Evolutionary conservation across 1,140 invertebrate species (phyloP).

Genomic region (Radopholus similis): DNA sequence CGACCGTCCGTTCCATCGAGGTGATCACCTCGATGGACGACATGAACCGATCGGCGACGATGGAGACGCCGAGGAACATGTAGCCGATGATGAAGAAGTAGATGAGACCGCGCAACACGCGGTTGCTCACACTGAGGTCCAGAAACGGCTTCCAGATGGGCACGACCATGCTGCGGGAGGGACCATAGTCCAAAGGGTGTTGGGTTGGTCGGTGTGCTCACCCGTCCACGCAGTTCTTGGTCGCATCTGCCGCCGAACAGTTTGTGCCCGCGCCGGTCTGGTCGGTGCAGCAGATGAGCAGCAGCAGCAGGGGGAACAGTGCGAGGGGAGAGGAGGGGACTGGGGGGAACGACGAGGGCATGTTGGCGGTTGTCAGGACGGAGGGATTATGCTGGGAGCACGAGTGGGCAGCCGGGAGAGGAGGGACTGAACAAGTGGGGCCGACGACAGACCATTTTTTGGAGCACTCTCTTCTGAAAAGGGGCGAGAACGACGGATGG

Average conservation of each 20-base stretch:
- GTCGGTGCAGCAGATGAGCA: neutral
- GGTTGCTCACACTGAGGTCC: slow-evolving; percentile 68
- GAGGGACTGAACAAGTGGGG: neutral
- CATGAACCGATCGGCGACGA: slow-evolving; percentile 97
- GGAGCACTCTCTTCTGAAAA: too few species aligned
- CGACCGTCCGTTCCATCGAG: slow-evolving; percentile 54
- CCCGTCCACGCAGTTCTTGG: slow-evolving; percentile 59
- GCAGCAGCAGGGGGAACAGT: neutral
- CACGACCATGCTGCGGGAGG: slow-evolving; percentile 10
- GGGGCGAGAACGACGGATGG: neutral
- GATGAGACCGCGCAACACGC: slow-evolving; percentile 74
- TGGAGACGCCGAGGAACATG: slow-evolving; percentile 95
- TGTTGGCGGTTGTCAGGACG: neutral
- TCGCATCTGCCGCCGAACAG: slow-evolving; percentile 58
- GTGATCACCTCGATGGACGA: slow-evolving; percentile 84
- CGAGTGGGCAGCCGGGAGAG: neutral
- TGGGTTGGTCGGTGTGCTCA: slow-evolving; percentile 11
- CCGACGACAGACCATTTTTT: too few species aligned
- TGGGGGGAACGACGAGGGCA: neutral
- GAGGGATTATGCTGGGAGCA: neutral
- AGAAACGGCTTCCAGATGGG: slow-evolving; percentile 68
- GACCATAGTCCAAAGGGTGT: neutral
- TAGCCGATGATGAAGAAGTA: slow-evolving; percentile 86
- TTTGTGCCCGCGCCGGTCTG: slow-evolving; percentile 47
- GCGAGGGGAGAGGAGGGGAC: neutral